A percentile compares a stretch with the other conserved stretches of the same genome.
Evolutionary conservation across 2,888 invertebrate species (phyloP).

Genomic region (Tholera decimalis): DNA sequence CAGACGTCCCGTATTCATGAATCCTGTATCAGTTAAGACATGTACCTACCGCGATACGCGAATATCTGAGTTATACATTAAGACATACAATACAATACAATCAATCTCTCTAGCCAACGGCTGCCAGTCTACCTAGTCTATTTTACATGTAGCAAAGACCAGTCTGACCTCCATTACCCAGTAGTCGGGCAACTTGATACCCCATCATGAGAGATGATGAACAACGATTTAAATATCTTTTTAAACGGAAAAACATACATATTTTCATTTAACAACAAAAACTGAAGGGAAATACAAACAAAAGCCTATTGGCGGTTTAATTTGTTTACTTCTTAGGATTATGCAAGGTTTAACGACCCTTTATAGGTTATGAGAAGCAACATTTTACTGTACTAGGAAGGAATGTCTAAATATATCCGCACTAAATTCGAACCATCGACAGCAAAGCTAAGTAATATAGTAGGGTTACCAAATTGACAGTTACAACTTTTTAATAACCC

Average conservation of each 20-base stretch:
- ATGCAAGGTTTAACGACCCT: slow-evolving; percentile 73
- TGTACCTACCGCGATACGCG: too few relatives aligned
- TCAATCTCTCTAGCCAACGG: too few relatives aligned
- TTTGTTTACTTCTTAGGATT: slow-evolving; percentile 55
- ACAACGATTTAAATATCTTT: too few relatives aligned
- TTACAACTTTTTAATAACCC: neutral
- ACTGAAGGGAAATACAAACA: slow-evolving; percentile 28
- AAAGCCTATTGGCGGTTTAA: slow-evolving; percentile 32
- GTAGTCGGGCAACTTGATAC: too few relatives aligned
- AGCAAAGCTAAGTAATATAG: slow-evolving; percentile 25
- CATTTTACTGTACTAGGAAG: slow-evolving; percentile 73
- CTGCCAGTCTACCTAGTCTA: too few relatives aligned
- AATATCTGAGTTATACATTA: too few relatives aligned
- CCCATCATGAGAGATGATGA: too few relatives aligned
- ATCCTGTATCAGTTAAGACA: too few relatives aligned
- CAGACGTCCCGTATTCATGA: too few relatives aligned
- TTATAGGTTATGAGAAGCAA: slow-evolving; percentile 67
- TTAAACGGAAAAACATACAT: neutral
- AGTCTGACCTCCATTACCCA: too few relatives aligned
- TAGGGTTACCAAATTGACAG: slow-evolving; percentile 22
- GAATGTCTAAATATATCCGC: slow-evolving; percentile 75
- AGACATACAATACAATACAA: too few relatives aligned
- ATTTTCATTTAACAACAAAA: slow-evolving; percentile 21
- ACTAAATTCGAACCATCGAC: slow-evolving; percentile 71
- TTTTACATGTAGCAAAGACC: too few relatives aligned